These are phyloP conservation scores for Protosalanx chinensis DNA, from an alignment of 2,797 vertebrate species.

Conservation along the genomic window DNA sequence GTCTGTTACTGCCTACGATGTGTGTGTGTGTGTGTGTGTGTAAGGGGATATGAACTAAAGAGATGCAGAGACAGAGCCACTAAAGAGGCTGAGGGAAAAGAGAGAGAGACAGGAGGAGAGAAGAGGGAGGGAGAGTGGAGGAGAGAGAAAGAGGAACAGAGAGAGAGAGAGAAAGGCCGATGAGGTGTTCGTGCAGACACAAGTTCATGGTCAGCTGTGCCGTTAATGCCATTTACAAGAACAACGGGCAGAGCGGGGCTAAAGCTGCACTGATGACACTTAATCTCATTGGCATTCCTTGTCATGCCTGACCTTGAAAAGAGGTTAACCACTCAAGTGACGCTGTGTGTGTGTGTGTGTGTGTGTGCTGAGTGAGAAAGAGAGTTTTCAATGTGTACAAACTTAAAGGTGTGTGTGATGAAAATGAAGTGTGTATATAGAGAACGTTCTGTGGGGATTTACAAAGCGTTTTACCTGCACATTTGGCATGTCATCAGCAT, in stretches of 20 bases:
- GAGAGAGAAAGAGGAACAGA: background rate
- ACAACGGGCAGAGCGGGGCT: conserved; percentile 73
- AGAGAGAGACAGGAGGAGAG: background rate
- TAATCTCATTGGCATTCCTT: conserved; percentile 80
- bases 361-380: conserved; percentile 2
- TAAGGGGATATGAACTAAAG: background rate
- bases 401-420: too few relatives aligned
- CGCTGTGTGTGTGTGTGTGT: conserved; percentile 32
- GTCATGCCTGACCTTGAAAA: conserved; percentile 73
- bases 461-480: too few relatives aligned
- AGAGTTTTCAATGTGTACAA: too few relatives aligned
- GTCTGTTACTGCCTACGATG: background rate
- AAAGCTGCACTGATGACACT: conserved; percentile 71
- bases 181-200: conserved; percentile 49
- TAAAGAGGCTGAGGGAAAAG: background rate
- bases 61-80: background rate
- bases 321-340: conserved; percentile 69
- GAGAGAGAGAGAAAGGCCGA: conserved; percentile 1
- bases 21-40: conserved; percentile 14
- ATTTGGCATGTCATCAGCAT: too few relatives aligned
- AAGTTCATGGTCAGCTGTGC: conserved; percentile 59
- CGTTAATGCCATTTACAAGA: conserved; percentile 67
- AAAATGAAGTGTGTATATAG: too few relatives aligned
- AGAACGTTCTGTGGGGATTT: too few relatives aligned
- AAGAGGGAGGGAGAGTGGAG: background rate